These are phyloP conservation scores for Hyposoter dolosus DNA, from an alignment of 2,888 invertebrate species.

Conservation along the genomic window DNA sequence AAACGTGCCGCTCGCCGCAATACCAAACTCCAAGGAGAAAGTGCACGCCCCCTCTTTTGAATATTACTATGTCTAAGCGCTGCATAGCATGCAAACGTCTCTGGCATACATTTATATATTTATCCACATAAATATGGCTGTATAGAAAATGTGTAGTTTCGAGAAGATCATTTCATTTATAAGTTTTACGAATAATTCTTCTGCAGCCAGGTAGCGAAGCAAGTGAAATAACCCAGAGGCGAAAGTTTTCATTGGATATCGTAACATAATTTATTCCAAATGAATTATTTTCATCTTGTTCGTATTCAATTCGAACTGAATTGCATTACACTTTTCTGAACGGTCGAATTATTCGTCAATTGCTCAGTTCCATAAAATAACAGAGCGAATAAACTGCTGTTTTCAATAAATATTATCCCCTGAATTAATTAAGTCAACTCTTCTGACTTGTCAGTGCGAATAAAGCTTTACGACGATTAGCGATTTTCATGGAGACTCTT, in stretches of 20 bases:
- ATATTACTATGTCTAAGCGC: constrained; percentile 84
- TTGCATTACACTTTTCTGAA: neutral
- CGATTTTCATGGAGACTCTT: neutral
- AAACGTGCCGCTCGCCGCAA: constrained; percentile 60
- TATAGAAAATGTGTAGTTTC: constrained; percentile 1
- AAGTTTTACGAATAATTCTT: constrained; percentile 6
- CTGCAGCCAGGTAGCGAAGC: too few relatives aligned
- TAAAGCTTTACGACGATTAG: neutral
- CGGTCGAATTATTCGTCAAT: neutral
- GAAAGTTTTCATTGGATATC: constrained; percentile 16
- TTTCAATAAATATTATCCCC: too few relatives aligned
- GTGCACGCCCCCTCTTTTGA: constrained; percentile 83
- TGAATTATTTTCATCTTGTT: neutral
- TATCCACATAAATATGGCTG: neutral
- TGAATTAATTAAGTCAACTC: too few relatives aligned
- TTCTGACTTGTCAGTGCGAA: too few relatives aligned
- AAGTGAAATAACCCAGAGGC: too few relatives aligned
- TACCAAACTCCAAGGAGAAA: constrained; percentile 65
- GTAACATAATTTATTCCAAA: constrained; percentile 6
- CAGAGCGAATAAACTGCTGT: too few relatives aligned
- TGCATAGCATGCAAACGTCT: constrained; percentile 80
- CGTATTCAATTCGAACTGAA: neutral
- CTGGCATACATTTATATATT: constrained; percentile 46
- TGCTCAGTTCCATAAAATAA: neutral
- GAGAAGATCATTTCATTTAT: constrained; percentile 7